Base-by-base conservation (phyloP, 2,888 invertebrate species). In the Tenthredo livida region DNA sequence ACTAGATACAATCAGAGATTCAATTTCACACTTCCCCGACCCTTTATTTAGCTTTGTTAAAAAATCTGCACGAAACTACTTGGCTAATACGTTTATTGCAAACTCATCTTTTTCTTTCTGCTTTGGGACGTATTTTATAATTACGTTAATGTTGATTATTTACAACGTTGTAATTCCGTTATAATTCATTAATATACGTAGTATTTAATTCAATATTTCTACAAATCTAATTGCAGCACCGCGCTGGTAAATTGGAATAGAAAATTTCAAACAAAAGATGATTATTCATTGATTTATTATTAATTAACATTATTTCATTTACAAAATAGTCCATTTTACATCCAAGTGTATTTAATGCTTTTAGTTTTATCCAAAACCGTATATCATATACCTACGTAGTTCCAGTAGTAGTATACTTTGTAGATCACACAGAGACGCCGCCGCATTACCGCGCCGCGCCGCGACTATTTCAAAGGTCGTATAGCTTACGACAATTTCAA, bases 381-480 rank as follows among this genome's bases (percentile, higher is more conserved):
- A 21, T 12, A 21, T 12, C 15, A 29, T 29, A 29, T 61, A 61
- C 25, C 25, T 7, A 61, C 29, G 21, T 25, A 67, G 33, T 33
- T 67, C 25, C 25, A 67, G 54, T n/a, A 54, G 54, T 54, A 54
- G 33, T 43, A 17, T 73, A 73, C 72, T 73, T 73, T 73, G 72
- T 73, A 43, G 43, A 29, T 73, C 40, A 73, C 4, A 43, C 1
- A n/a, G 72, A 73, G 21, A 67, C 21, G 43, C 54, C 77, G 77
- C 77, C 40, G 17, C n/a, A n/a, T n/a, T n/a, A 7, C 54, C n/a
- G 47, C 54, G 54, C 54, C 40, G 9, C 10, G 29, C 54, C 37
- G 47, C 77, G 50, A 29, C 50, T 47, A 15, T 77, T 54, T 50
- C 77, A 29, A 77, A 50, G 77, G 54, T 50, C 77, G 15, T 50